These are phyloP conservation scores for Geophilus truncorum DNA, from an alignment of 2,888 invertebrate species.

Conservation along the genomic window DNA sequence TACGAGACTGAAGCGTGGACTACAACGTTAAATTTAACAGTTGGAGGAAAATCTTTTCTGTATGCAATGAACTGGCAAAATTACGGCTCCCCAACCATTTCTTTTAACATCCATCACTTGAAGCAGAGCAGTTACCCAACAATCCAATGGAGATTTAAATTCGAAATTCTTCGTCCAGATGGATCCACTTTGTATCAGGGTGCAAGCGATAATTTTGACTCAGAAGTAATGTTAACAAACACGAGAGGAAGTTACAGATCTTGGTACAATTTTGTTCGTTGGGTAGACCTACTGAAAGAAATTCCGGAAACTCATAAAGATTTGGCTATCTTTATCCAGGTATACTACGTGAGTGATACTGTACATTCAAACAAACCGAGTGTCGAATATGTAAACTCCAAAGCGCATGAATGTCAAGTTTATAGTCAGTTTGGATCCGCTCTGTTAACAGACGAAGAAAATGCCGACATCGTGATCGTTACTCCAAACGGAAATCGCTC, in stretches of 20 bases:
- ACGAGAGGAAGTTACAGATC: neutral
- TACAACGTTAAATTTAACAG: neutral
- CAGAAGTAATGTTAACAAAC: neutral
- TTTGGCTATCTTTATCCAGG: neutral
- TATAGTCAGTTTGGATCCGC: neutral
- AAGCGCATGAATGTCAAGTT: neutral
- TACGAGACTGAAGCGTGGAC: neutral
- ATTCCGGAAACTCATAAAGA: neutral
- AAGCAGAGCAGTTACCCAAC: neutral
- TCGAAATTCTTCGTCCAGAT: neutral
- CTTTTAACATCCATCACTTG: neutral
- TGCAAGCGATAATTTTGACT: neutral
- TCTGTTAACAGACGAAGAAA: neutral
- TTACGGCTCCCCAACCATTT: too few species aligned
- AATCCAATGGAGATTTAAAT: neutral
- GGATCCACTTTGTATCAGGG: neutral
- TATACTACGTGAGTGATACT: neutral
- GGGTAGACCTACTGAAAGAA: neutral
- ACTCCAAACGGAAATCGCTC: neutral
- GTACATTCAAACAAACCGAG: neutral
- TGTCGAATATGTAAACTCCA: neutral
- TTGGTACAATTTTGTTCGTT: neutral
- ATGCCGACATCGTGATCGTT: neutral
- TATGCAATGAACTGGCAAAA: neutral
- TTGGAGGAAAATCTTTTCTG: neutral